Conservation (phyloP, 1,140 invertebrate genomes). For the Brachionus rubens region DNA sequence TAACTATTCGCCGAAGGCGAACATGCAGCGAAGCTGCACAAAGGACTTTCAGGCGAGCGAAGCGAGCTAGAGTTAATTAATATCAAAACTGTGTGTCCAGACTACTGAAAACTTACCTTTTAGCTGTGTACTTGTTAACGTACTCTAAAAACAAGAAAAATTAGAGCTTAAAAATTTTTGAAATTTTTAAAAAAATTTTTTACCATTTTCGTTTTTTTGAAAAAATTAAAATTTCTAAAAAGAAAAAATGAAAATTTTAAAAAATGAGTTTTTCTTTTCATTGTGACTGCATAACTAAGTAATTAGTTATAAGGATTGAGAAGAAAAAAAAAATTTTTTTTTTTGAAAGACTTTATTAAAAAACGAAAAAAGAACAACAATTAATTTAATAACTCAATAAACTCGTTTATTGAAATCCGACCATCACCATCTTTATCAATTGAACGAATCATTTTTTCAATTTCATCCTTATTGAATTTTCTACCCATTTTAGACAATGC, state of each 20-base stretch:
- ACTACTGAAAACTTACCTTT: background rate
- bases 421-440: slow-evolving; percentile 39
- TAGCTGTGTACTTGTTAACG: background rate
- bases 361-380: background rate
- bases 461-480: slow-evolving; percentile 17
- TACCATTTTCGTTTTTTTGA: background rate
- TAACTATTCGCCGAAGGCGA: too few relatives aligned
- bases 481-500: slow-evolving; percentile 18
- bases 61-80: too few relatives aligned
- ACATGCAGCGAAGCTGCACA: too few relatives aligned
- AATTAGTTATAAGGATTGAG: background rate
- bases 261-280: background rate
- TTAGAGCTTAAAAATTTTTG: background rate
- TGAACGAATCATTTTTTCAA: slow-evolving; percentile 16
- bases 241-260: background rate
- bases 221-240: background rate
- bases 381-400: slow-evolving; percentile 20
- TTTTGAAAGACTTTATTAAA: slow-evolving; percentile 7
- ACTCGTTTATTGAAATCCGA: slow-evolving; percentile 32
- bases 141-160: background rate
- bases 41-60: too few relatives aligned
- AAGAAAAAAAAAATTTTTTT: background rate
- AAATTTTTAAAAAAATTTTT: background rate
- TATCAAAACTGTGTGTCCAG: too few relatives aligned
- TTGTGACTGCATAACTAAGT: slow-evolving; percentile 8